Base-by-base conservation (phyloP, 2,888 invertebrate genomes). In the Podabrus alpinus region DNA sequence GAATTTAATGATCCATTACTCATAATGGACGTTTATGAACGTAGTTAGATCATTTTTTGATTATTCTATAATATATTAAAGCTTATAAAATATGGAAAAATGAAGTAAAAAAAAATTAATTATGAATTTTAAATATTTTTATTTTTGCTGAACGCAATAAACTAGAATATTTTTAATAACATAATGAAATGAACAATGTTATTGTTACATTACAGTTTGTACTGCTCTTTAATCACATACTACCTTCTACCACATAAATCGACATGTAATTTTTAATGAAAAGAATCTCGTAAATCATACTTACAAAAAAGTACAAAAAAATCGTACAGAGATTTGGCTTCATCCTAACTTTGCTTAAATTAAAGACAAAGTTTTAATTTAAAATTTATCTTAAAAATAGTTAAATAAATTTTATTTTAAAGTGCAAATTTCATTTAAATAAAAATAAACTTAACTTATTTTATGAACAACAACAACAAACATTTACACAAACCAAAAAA, bases 181-280 rank as follows among this genome's bases (percentile, higher is more conserved):
- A 72, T 75, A 72, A 68, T 69, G 67, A 75, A 72, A 69, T 72
- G 61, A 71, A 71, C 71, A 70, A 73, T 72, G 67, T 76, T 75
- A 75, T 72, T 76, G 73, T 76, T 76, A 59, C 73, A 76, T 76
- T 76, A 72, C 73, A 76, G 68, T 76, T 76, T 76, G 76, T 76
- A 76, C 76, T 68, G 68, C 70, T 73, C 72, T 72, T 71, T 70
- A 74, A 76, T 76, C 76, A 76, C 76, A 76, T 76, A 68, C 76
- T 76, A 76, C 71, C 19, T 73, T 64, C 76, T 76, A 76, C 73
- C 64, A 73, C 70, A 76, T 72, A 68, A 75, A 75, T 72, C 68
- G 69, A 75, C 71, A 66, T n/a, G 61, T 71, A 15, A 64, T 61
- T 61, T 15, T 25, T 66, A 66, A 29, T 66, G 15, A 24, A 24